A percentile compares a stretch with the other conserved stretches of the same genome.
Conservation (phyloP, 2,888 invertebrate species). For the Agrotis exclamationis region DNA sequence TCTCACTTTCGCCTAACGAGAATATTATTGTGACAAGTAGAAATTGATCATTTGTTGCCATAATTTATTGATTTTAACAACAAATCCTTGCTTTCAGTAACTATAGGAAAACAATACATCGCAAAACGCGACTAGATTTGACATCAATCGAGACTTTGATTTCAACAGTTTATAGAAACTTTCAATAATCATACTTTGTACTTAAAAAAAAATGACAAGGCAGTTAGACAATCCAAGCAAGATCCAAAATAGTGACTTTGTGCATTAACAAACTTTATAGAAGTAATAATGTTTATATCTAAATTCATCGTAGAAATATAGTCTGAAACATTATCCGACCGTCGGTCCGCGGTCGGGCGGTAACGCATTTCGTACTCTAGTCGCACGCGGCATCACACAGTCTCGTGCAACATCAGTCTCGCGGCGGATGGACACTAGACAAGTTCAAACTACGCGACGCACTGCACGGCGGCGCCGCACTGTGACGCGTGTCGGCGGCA, state of each 20-base stretch:
- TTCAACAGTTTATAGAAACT: conserved; percentile 76
- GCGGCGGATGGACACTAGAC: conserved; percentile 54
- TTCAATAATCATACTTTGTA: conserved; percentile 79
- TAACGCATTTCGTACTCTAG: conserved; percentile 42
- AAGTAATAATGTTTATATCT: conserved; percentile 59
- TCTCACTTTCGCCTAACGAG: conserved; percentile 70
- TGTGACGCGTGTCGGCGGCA: too few species aligned
- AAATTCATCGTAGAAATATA: conserved; percentile 65
- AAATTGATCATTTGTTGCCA: conserved; percentile 53
- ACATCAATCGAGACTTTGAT: conserved; percentile 63
- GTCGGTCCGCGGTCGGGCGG: conserved; percentile 17
- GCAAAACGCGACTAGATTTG: conserved; percentile 67
- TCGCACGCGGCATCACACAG: conserved; percentile 41
- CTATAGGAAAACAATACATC: conserved; percentile 58
- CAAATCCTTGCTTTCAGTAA: conserved; percentile 42
- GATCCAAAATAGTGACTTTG: conserved; percentile 79
- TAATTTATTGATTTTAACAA: conserved; percentile 52
- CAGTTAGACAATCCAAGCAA: conserved; percentile 76
- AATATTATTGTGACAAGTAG: conserved; percentile 56
- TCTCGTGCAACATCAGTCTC: conserved; percentile 57
- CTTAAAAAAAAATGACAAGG: conserved; percentile 83
- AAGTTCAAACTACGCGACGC: too few species aligned
- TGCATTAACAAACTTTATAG: conserved; percentile 75
- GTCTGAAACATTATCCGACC: conserved; percentile 55
- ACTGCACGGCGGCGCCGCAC: too few species aligned